phyloP scores from a whole-genome alignment of 2,113 vertebrate genomes.

The Sinocyclocheilus grahami region DNA sequence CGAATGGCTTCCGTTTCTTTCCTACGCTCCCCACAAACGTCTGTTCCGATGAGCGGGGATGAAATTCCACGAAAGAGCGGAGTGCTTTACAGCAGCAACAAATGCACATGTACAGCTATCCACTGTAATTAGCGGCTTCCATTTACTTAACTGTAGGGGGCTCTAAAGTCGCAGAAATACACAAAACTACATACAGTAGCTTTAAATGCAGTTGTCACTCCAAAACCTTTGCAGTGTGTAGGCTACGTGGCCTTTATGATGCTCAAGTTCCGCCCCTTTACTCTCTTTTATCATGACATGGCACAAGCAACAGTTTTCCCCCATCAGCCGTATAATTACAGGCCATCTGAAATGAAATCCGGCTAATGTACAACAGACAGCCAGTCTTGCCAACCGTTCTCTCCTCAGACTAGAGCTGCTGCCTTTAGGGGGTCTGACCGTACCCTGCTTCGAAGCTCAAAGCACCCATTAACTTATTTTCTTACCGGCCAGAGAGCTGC shows the following conservation, averaged over 20 bases:
- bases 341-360: slow-evolving; percentile 52
- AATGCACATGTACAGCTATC: not conserved
- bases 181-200: not conserved
- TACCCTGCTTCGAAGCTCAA: slow-evolving; percentile 14
- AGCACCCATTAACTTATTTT: slow-evolving; percentile 53
- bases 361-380: slow-evolving; percentile 63
- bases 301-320: slow-evolving; percentile 29
- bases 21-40: too few species aligned
- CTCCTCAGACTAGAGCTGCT: not conserved
- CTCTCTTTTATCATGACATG: slow-evolving; percentile 43
- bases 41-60: too few species aligned
- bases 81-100: too few species aligned
- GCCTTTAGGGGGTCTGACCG: not conserved
- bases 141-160: too few species aligned
- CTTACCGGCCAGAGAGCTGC: slow-evolving; percentile 37
- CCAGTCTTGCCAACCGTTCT: not conserved
- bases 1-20: too few species aligned
- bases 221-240: not conserved
- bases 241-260: slow-evolving; percentile 16
- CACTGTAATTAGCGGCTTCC: not conserved
- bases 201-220: not conserved
- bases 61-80: too few species aligned
- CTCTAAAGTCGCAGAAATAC: too few species aligned
- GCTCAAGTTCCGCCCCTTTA: slow-evolving; percentile 29
- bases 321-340: slow-evolving; percentile 60